Percentiles rank a stretch among this genome's conserved stretches.
Evolutionary conservation across 2,888 invertebrate species (phyloP).

Genomic region (Lithophane socia): DNA sequence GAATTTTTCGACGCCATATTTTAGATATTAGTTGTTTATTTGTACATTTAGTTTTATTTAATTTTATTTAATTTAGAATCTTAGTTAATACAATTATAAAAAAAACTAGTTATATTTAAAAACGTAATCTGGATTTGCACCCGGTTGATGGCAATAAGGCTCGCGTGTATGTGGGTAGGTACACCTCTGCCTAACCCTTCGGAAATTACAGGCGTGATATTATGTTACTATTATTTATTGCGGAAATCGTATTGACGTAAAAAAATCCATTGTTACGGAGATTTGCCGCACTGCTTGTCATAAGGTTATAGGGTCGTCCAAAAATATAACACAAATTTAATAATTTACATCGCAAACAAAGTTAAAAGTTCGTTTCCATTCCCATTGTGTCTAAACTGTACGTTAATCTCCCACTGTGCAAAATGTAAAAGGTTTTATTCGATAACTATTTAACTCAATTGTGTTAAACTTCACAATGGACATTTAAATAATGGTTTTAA

Average conservation of each 20-base stretch:
- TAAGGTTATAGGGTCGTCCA: neutral
- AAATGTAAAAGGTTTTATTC: constrained; percentile 28
- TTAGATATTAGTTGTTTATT: no score
- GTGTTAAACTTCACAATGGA: constrained; percentile 26
- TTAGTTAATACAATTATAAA: no score
- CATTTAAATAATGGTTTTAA: constrained; percentile 19
- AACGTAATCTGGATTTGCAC: neutral
- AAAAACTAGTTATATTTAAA: no score
- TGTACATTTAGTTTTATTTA: no score
- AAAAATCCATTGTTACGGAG: neutral
- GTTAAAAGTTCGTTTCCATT: constrained; percentile 11
- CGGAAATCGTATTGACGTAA: neutral
- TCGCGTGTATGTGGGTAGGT: no score
- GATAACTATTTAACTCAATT: constrained; percentile 28
- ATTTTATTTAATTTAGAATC: no score
- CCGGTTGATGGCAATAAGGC: neutral
- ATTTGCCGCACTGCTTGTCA: neutral
- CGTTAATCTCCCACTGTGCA: constrained; percentile 13
- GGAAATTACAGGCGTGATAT: no score
- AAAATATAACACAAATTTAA: neutral
- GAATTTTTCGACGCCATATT: no score
- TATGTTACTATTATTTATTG: neutral
- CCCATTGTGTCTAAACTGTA: constrained; percentile 29
- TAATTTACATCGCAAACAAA: constrained; percentile 7
- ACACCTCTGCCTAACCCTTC: no score